These are phyloP conservation scores for Cylloceria caligata DNA, from an alignment of 2,888 invertebrate species.

Conservation along the genomic window DNA sequence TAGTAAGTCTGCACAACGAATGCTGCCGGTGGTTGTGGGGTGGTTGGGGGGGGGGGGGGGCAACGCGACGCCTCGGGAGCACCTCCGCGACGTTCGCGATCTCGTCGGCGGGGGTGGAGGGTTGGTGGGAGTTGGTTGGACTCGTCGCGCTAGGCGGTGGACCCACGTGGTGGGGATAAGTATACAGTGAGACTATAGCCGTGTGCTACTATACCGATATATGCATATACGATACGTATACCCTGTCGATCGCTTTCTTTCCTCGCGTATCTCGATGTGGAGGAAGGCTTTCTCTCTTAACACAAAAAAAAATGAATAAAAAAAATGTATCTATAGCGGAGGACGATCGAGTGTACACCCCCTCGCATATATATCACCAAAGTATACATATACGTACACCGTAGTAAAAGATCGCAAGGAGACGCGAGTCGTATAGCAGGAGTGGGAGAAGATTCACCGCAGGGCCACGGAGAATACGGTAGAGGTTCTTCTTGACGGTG, in stretches of 20 bases:
- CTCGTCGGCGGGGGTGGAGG: conserved; percentile 62
- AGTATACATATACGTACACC: neutral
- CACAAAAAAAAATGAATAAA: neutral
- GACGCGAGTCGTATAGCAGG: conserved; percentile 44
- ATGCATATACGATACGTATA: neutral
- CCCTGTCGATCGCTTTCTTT: conserved; percentile 34
- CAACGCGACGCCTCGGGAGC: conserved; percentile 70
- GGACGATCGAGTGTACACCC: neutral
- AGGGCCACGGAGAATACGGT: conserved; percentile 13
- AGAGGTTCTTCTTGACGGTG: conserved; percentile 27
- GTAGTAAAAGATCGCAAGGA: conserved; percentile 29
- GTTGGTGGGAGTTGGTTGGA: conserved; percentile 66
- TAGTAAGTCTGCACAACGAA: conserved; percentile 71
- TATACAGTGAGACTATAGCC: conserved; percentile 33
- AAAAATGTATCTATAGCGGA: conserved; percentile 28
- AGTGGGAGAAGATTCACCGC: conserved; percentile 55
- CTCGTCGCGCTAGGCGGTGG: conserved; percentile 47
- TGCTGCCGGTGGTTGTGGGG: conserved; percentile 59
- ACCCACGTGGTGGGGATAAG: conserved; percentile 61
- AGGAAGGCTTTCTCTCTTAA: neutral
- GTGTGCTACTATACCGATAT: conserved; percentile 13
- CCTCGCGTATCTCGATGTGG: conserved; percentile 28
- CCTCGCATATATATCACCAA: neutral
- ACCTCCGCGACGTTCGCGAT: conserved; percentile 63
- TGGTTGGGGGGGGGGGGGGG: conserved; percentile 61